Percentiles rank a stretch among this genome's conserved stretches.
Conservation (phyloP, 92 coral and sea anemone genomes). For the Metridium senile region DNA sequence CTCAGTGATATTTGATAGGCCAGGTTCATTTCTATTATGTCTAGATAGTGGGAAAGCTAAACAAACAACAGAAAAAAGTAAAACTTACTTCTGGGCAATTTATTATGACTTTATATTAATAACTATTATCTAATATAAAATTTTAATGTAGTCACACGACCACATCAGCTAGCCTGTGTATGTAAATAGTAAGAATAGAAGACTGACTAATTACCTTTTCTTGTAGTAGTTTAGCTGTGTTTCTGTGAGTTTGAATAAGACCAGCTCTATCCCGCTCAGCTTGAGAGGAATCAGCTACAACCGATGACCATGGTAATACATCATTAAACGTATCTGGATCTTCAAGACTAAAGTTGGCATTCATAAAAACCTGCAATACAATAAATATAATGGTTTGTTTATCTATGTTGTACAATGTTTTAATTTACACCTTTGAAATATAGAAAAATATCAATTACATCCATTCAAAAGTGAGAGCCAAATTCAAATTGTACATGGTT, state of each 20-base stretch:
- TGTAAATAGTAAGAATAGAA: too few species aligned
- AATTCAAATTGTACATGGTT: too few species aligned
- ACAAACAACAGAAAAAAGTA: background rate
- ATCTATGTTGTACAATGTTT: background rate
- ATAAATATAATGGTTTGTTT: background rate
- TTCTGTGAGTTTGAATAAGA: constrained; percentile 67
- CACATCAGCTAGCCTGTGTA: too few species aligned
- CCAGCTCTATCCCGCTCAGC: constrained; percentile 64
- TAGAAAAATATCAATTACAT: too few species aligned
- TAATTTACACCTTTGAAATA: too few species aligned
- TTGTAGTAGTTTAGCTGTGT: constrained; percentile 92
- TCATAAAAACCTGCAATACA: constrained; percentile 83
- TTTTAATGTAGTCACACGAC: too few species aligned
- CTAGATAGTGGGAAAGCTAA: constrained; percentile 93
- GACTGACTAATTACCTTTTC: too few species aligned
- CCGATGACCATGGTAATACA: constrained; percentile 86
- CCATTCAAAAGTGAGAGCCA: too few species aligned
- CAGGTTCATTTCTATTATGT: constrained; percentile 92
- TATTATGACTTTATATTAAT: too few species aligned
- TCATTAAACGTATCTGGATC: constrained; percentile 89
- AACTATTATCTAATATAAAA: too few species aligned
- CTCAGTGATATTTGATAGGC: constrained; percentile 97
- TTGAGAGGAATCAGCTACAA: constrained; percentile 65
- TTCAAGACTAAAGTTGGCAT: constrained; percentile 86
- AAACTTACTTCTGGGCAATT: too few species aligned